Evolutionary conservation across 2,113 vertebrate species (phyloP).

Genomic region (Illadopsis cleaveri): DNA sequence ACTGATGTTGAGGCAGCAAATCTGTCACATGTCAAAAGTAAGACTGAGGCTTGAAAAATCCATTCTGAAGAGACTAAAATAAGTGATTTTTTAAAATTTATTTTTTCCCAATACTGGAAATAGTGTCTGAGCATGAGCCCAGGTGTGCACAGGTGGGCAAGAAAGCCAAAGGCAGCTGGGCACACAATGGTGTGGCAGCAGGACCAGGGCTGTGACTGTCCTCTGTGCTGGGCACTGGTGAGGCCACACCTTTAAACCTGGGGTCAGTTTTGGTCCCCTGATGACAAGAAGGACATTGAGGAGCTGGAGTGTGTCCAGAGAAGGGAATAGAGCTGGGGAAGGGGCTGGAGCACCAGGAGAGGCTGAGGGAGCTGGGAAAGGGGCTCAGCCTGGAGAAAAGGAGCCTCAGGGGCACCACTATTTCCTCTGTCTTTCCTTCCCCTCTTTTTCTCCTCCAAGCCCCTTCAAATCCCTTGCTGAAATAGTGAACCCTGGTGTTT

Average conservation of each 20-base stretch:
- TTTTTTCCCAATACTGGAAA: background rate
- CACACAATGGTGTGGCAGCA: background rate
- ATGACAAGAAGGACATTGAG: background rate
- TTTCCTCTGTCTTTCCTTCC: background rate
- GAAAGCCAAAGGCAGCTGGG: background rate
- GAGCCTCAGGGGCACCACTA: background rate
- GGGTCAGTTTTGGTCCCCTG: background rate
- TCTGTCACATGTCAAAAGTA: background rate
- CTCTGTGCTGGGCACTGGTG: background rate
- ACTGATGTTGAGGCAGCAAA: background rate
- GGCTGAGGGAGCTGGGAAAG: background rate
- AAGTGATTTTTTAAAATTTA: accelerated
- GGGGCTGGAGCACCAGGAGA: background rate
- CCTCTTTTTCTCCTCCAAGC: background rate
- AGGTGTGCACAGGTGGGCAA: background rate
- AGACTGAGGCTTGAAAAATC: background rate
- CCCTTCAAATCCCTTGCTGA: background rate
- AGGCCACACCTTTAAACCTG: background rate
- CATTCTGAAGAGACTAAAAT: background rate
- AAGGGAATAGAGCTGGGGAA: accelerated
- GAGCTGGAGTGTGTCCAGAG: background rate
- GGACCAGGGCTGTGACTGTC: background rate
- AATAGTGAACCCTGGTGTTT: background rate
- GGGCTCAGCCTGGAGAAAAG: background rate
- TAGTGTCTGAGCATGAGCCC: background rate